Evolutionary conservation across 2,888 invertebrate species (phyloP), one percentile per base, ranked within the genome.

Genomic region (Drosophila atripex): DNA sequence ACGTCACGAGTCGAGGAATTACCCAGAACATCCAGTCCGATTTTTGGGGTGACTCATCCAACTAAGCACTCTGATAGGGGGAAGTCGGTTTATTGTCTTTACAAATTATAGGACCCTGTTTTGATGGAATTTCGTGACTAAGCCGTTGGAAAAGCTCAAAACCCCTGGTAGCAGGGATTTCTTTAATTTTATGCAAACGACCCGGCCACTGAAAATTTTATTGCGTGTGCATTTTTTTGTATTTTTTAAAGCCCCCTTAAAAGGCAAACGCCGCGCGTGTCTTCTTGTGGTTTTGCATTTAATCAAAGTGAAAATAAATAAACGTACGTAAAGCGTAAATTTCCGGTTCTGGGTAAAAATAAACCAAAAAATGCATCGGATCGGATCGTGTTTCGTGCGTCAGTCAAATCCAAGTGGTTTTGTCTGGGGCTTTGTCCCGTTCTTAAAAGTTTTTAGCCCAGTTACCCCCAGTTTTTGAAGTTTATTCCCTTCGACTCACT

Each of bases 291-390:
- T 68, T 86, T 77, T 78, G 76, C 80, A 80, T 82, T 86, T 77
- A 75, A 84, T 86, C 85, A 86, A 86, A 82, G 86, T 80, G 82
- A 82, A 82, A 80, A 84, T 86, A 80, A 70, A 84, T 75, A 71
- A 73, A 71, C 32, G 41, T 46, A 71, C 60, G 68, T 57, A 46
- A 66, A 79, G 65, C 65, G 68, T 71, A 86, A 78, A 80, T 86
- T 86, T 82, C 82, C 86, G 86, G 82, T 84, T 82, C 80, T 73
- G 76, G 71, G 58, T 75, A 76, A 73, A 78, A 82, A 80, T 68
- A 76, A 76, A 77, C 54, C 61, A 11, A 41, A 61, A 59, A 59
- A 63, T 82, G 66, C 75, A 28, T 53, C 23, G 60, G 69, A 28
- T 53, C 23, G 60, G 69, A 71, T 85, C 80, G 47, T 53, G 73